Evolutionary conservation across 2,797 vertebrate species (phyloP).

Genomic region (Trematomus bernacchii): DNA sequence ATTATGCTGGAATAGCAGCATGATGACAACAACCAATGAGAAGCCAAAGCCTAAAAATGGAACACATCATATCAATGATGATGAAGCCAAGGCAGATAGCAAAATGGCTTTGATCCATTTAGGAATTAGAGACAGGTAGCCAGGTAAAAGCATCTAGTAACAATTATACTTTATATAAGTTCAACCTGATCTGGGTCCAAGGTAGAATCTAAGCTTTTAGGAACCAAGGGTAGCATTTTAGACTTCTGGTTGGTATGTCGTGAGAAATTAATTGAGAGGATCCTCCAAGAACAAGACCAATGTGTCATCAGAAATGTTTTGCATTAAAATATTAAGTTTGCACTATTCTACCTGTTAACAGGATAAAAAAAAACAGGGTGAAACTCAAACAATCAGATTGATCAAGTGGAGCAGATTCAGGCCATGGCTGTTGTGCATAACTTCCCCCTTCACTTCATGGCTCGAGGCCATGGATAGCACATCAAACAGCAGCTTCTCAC

Average conservation of each 20-base stretch:
- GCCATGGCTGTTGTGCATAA: conserved; percentile 61
- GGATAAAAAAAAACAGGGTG: conserved; percentile 20
- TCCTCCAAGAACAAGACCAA: neutral
- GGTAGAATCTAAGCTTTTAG: neutral
- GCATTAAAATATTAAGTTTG: neutral
- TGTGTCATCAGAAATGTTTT: neutral
- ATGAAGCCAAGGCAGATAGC: neutral
- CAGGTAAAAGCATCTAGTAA: neutral
- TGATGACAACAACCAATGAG: conserved; percentile 12
- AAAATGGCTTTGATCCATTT: neutral
- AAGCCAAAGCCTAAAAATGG: neutral
- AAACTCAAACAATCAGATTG: conserved; percentile 44
- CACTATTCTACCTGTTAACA: conserved; percentile 13
- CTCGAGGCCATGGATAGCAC: conserved; percentile 77
- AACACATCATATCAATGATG: neutral
- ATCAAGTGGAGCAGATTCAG: conserved; percentile 67
- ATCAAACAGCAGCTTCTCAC: conserved; percentile 77
- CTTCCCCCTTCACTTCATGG: conserved; percentile 67
- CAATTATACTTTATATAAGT: neutral
- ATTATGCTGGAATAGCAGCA: neutral
- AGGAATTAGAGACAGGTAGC: neutral
- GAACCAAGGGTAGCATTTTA: neutral
- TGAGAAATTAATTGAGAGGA: neutral
- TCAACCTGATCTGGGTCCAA: neutral
- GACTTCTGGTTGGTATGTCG: neutral